phyloP scores from a whole-genome alignment of 1,140 invertebrate species.

The Olivierus martensii region DNA sequence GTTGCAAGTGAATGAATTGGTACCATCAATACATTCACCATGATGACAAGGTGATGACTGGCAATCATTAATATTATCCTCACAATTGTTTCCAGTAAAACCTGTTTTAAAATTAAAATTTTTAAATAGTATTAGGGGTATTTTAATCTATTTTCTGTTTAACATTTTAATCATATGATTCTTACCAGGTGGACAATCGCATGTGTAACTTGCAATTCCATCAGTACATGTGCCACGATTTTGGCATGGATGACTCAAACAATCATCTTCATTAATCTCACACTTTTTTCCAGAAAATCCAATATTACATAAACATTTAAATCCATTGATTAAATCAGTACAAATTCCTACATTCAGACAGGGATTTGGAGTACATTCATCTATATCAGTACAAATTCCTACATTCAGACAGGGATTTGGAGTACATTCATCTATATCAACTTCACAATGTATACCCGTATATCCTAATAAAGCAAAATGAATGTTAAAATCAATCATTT shows the following conservation, averaged over 20 bases:
- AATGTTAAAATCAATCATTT: background rate
- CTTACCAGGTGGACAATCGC: conserved; percentile 55
- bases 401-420: conserved; percentile 70
- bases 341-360: too few species aligned
- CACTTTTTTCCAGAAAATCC: conserved; percentile 63
- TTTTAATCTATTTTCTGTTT: conserved; percentile 29
- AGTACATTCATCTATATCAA: conserved; percentile 72
- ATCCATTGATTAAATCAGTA: conserved; percentile 22
- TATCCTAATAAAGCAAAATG: conserved; percentile 47
- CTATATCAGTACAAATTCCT: conserved; percentile 26
- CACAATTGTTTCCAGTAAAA: conserved; percentile 58
- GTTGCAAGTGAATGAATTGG: conserved; percentile 73
- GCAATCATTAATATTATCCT: conserved; percentile 78
- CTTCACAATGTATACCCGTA: conserved; percentile 77
- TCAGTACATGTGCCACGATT: conserved; percentile 73
- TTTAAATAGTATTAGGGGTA: too few species aligned
- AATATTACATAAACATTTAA: conserved; percentile 36
- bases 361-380: too few species aligned
- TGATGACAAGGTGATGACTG: conserved; percentile 63
- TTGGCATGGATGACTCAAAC: conserved; percentile 61
- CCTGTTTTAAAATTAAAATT: conserved; percentile 71
- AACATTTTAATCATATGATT: conserved; percentile 22
- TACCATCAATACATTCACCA: conserved; percentile 49
- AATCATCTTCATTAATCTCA: conserved; percentile 75
- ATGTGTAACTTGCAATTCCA: conserved; percentile 63